A percentile compares a stretch with the other conserved stretches of the same genome.
Conservation (phyloP, 1,140 invertebrate species). For the Polyergus mexicanus region DNA sequence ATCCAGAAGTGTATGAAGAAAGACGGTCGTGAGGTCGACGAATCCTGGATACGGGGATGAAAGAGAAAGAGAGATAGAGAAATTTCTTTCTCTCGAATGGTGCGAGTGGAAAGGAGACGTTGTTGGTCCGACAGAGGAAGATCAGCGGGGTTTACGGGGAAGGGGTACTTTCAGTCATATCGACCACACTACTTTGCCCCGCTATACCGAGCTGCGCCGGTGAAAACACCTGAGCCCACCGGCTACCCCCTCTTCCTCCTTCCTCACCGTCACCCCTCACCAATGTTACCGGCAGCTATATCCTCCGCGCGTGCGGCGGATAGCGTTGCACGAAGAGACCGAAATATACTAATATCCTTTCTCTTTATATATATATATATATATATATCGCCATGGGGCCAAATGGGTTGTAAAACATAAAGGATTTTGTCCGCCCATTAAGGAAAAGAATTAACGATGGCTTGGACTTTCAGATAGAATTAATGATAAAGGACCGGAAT, state of each 20-base stretch:
- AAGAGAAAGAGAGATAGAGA: slow-evolving; percentile 38
- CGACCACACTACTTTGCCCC: slow-evolving; percentile 81
- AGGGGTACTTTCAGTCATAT: slow-evolving; percentile 79
- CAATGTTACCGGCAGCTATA: slow-evolving; percentile 31
- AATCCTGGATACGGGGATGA: slow-evolving; percentile 40
- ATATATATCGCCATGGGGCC: neutral
- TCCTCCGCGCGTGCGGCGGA: neutral
- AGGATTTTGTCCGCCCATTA: slow-evolving; percentile 58
- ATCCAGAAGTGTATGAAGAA: slow-evolving; percentile 35
- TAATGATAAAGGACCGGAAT: slow-evolving; percentile 27
- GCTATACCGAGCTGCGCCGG: slow-evolving; percentile 68
- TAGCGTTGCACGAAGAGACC: neutral
- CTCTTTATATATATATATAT: slow-evolving; percentile 16
- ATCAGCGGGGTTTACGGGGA: slow-evolving; percentile 67
- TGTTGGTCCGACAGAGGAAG: slow-evolving; percentile 63
- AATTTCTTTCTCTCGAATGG: neutral
- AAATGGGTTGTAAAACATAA: slow-evolving; percentile 36
- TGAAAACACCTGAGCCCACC: slow-evolving; percentile 78
- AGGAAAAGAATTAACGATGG: slow-evolving; percentile 15
- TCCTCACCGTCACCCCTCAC: slow-evolving; percentile 6
- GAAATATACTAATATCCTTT: slow-evolving; percentile 64
- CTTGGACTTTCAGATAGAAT: slow-evolving; percentile 45
- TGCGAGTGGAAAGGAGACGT: slow-evolving; percentile 55
- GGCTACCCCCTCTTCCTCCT: slow-evolving; percentile 40
- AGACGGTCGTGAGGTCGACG: slow-evolving; percentile 1